Conservation (phyloP, 2,888 invertebrate genomes). For the Agrochola lota region DNA sequence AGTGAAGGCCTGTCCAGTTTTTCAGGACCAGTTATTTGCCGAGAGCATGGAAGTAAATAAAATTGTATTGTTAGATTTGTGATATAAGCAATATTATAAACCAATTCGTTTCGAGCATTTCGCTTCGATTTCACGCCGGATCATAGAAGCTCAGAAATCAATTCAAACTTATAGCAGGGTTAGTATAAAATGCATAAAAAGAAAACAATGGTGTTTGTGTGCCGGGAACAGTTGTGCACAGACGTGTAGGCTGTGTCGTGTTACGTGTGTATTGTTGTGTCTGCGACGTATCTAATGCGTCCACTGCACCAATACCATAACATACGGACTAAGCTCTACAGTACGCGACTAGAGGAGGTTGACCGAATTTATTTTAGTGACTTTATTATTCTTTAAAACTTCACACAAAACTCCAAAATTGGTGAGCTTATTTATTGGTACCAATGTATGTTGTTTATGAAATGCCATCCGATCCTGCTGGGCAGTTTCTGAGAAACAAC, state of each 20-base stretch:
- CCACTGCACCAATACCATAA: conserved; percentile 55
- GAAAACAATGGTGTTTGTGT: conserved; percentile 75
- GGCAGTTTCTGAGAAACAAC: too few species aligned
- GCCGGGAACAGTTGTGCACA: conserved; percentile 49
- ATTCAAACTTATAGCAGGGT: conserved; percentile 38
- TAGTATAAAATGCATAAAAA: conserved; percentile 65
- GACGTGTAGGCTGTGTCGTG: conserved; percentile 50
- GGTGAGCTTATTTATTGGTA: too few species aligned
- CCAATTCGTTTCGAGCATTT: conserved; percentile 26
- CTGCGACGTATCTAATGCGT: conserved; percentile 69
- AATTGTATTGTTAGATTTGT: conserved; percentile 18
- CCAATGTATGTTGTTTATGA: too few species aligned
- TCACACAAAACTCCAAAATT: background rate
- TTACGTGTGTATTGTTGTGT: conserved; percentile 73
- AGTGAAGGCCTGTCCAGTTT: background rate
- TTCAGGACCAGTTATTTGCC: background rate
- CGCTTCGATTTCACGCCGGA: conserved; percentile 24
- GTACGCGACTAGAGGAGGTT: conserved; percentile 24
- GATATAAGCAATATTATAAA: conserved; percentile 2
- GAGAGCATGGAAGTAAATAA: conserved; percentile 6
- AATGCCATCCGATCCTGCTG: too few species aligned
- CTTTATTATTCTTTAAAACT: background rate
- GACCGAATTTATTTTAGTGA: background rate
- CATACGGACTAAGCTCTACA: conserved; percentile 36
- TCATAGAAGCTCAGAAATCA: conserved; percentile 28